Base-by-base conservation (phyloP, 2,113 vertebrate genomes). In the Gobius niger region DNA sequence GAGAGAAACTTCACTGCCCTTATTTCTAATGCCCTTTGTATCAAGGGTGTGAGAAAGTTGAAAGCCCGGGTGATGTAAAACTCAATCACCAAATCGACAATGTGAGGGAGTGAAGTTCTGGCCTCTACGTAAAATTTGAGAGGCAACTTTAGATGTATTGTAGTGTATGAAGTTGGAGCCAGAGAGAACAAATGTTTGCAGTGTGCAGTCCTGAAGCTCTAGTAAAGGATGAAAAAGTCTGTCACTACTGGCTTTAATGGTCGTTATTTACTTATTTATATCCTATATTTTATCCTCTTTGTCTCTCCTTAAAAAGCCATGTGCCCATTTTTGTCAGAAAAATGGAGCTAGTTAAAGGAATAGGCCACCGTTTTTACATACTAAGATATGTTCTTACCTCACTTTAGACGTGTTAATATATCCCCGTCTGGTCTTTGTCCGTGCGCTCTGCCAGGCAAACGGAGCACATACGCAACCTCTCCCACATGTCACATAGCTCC, bases 71-170 rank as follows among this genome's bases (percentile, higher is more conserved):
- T 84, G 74, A 83, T 80, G 70, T 68, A 69, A 86, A 88, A 87
- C 82, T 88, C 84, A 87, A 83, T 89, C 81, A 80, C 68, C 76
- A 76, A 80, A 80, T 68, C 75, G 81, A 85, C 82, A 67, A 75
- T 80, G 85, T 70, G 81, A 73, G 84, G 85, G 78, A 64, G 73
- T 70, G 62, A 86, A 82, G 85, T 81, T 82, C 68, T 68, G 75
- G 76, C 69, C 81, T 72, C 75, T 72, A 67, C 77, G 78, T 80
- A 76, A 68, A 83, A 82, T 82, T 80, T 60, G 57, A 67, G 81
- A 82, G 76, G 87, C 86, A 80, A 78, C 81, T 70, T 83, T 47
- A 83, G 78, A 88, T 88, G 88, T 87, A 90, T 88, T 89, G 87
- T 86, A 83, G 87, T 77, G 85, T 79, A 19, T 67, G 61, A 82